phyloP scores from a whole-genome alignment of 1,140 invertebrate genomes.

The Drosophila nebulosa region DNA sequence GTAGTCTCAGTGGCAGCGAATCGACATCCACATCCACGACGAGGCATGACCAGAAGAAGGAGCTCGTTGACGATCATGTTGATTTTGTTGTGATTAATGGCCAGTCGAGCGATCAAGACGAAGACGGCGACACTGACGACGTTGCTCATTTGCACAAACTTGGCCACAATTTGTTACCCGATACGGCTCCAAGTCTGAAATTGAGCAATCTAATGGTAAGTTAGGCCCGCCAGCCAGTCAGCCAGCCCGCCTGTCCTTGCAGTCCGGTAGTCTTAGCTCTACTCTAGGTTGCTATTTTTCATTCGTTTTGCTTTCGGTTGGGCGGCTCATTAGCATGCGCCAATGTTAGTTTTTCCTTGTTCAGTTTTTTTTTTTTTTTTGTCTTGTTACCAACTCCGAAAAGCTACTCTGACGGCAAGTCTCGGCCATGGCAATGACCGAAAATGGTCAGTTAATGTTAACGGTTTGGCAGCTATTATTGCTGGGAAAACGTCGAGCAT shows the following conservation, averaged over 20 bases:
- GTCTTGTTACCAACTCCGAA: background rate
- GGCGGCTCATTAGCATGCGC: slow-evolving; percentile 64
- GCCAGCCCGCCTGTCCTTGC: background rate
- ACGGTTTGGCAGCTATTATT: slow-evolving; percentile 10
- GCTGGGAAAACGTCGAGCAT: slow-evolving; percentile 28
- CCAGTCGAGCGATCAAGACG: slow-evolving; percentile 43
- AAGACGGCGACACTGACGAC: slow-evolving; percentile 39
- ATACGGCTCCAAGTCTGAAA: slow-evolving; percentile 79
- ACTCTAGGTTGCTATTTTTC: slow-evolving; percentile 10
- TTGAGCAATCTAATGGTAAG: slow-evolving; percentile 81
- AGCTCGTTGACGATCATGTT: slow-evolving; percentile 74
- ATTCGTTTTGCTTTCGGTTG: slow-evolving; percentile 20
- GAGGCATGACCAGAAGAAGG: slow-evolving; percentile 35
- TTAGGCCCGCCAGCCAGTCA: slow-evolving; percentile 32
- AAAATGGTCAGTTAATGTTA: slow-evolving; percentile 52
- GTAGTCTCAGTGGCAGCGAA: slow-evolving; percentile 50
- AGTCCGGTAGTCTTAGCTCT: slow-evolving; percentile 29
- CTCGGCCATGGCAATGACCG: slow-evolving; percentile 67
- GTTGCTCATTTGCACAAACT: slow-evolving; percentile 57
- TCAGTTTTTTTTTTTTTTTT: slow-evolving; percentile 15
- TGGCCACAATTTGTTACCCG: slow-evolving; percentile 73
- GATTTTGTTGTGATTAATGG: slow-evolving; percentile 76
- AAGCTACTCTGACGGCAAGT: background rate
- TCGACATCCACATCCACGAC: slow-evolving; percentile 27
- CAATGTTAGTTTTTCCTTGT: slow-evolving; percentile 43